phyloP scores from a whole-genome alignment of 2,888 invertebrate genomes.

The Suillia variegata region DNA sequence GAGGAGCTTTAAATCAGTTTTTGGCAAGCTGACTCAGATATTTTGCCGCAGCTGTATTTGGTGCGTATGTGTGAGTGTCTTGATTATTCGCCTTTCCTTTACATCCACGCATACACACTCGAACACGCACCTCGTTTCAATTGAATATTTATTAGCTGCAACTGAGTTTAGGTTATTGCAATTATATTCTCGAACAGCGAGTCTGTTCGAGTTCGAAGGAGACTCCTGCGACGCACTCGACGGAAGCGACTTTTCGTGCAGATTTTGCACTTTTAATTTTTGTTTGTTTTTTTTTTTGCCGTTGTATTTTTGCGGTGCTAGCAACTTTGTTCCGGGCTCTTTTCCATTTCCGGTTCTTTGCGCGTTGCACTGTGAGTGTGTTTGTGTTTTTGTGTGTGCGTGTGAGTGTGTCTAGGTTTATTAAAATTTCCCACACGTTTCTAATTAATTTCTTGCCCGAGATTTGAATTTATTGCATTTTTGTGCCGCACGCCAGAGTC shows the following conservation, averaged over 20 bases:
- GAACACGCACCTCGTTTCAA: conserved; percentile 7
- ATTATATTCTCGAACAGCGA: too few relatives aligned
- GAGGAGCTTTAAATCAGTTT: not conserved
- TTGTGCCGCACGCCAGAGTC: not conserved
- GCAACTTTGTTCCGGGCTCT: not conserved
- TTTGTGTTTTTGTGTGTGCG: too few relatives aligned
- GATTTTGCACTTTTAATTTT: not conserved
- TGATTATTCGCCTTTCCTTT: not conserved
- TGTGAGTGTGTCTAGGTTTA: not conserved
- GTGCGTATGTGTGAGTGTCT: not conserved
- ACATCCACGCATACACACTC: not conserved
- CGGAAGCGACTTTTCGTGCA: not conserved
- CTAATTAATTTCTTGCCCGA: not conserved
- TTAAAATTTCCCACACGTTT: not conserved
- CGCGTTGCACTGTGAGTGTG: not conserved
- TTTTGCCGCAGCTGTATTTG: not conserved
- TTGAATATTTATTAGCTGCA: conserved; percentile 15
- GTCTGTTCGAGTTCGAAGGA: too few relatives aligned
- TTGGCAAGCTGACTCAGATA: not conserved
- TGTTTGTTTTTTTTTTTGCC: too few relatives aligned
- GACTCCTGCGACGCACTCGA: not conserved
- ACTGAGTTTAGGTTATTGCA: conserved; percentile 13
- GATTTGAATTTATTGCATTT: not conserved
- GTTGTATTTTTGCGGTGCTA: too few relatives aligned
- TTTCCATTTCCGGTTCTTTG: not conserved